Conservation (phyloP, 2,113 vertebrate genomes). For the Dipodomys spectabilis region DNA sequence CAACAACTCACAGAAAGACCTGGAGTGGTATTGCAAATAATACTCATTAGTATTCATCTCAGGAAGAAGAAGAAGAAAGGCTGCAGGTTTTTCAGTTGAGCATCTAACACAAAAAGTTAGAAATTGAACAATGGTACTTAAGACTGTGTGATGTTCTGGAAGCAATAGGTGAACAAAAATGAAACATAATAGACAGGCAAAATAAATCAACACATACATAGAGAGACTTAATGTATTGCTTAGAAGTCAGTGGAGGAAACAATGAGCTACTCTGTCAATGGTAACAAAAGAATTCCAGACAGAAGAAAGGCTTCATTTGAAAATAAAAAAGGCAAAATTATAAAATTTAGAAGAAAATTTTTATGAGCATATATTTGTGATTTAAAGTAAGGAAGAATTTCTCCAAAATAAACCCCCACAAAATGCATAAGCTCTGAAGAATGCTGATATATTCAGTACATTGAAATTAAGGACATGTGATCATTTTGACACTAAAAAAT, state of each 20-base stretch:
- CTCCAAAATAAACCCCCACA: not conserved
- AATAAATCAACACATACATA: not conserved
- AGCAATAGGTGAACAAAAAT: not conserved
- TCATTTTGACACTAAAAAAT: slow-evolving; percentile 19
- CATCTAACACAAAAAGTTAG: not conserved
- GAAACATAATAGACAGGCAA: not conserved
- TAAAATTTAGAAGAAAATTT: not conserved
- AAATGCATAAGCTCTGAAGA: not conserved
- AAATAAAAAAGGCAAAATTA: not conserved
- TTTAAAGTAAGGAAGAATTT: not conserved
- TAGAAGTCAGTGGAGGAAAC: not conserved
- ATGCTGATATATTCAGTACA: not conserved
- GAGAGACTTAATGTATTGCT: not conserved
- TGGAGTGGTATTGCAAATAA: not conserved
- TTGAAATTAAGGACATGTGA: slow-evolving; percentile 12
- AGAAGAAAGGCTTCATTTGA: not conserved
- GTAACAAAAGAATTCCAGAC: not conserved
- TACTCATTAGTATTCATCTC: not conserved
- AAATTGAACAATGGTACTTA: not conserved
- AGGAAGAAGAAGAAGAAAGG: not conserved
- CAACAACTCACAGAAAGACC: not conserved
- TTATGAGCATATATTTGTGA: not conserved
- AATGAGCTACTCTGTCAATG: not conserved
- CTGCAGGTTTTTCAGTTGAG: not conserved
- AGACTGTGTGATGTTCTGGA: not conserved